phyloP scores from a whole-genome alignment of 2,113 vertebrate genomes.

The Erythrocercus mccallii region DNA sequence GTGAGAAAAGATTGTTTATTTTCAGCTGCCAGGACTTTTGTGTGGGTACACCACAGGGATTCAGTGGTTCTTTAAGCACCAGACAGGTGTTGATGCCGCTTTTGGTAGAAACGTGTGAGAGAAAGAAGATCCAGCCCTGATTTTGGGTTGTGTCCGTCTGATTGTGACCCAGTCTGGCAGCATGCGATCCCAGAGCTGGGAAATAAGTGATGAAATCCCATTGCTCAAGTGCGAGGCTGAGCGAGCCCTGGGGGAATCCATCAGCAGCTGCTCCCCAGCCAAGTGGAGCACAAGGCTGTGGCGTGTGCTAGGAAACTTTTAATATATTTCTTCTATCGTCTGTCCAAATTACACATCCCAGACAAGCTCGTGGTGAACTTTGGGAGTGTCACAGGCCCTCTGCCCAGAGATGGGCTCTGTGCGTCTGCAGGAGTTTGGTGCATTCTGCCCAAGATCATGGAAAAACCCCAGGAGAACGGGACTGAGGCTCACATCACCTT shows the following conservation, averaged over 20 bases:
- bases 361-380: not conserved
- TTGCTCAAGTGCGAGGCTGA: not conserved
- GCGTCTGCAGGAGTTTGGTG: fast-evolving
- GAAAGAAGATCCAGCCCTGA: not conserved
- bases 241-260: not conserved
- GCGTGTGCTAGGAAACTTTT: not conserved
- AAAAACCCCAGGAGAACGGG: fast-evolving
- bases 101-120: not conserved
- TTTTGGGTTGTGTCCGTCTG: fast-evolving
- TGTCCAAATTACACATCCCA: not conserved
- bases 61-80: not conserved
- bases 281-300: fast-evolving
- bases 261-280: fast-evolving
- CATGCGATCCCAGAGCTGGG: not conserved
- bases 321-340: fast-evolving
- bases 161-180: not conserved
- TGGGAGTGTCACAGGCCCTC: not conserved
- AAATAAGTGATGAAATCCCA: not conserved
- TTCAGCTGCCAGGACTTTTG: not conserved
- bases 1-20: not conserved
- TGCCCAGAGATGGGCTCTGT: not conserved
- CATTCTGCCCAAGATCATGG: not conserved
- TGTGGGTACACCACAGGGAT: not conserved
- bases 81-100: not conserved
- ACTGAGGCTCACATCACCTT: fast-evolving